Base-by-base conservation (phyloP, 2,888 invertebrate species). In the Drosophila dives region DNA sequence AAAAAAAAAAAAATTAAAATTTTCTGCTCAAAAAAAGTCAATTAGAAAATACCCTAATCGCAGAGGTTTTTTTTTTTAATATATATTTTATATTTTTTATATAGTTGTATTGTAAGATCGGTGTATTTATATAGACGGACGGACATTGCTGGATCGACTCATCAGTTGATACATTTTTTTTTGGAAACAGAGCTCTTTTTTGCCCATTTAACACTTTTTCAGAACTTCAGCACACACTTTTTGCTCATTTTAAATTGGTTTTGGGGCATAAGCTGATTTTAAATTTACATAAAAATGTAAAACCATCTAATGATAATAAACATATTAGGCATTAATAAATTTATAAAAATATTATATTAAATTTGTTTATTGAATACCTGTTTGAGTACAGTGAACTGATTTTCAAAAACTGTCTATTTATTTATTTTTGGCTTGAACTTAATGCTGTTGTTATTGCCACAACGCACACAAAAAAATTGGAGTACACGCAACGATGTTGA, bases 381-480 rank as follows among this genome's bases (percentile, higher is more conserved):
- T 5, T 26, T 48, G 23, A 32, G 20, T 40, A 40, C 10, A 20
- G 56, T 29, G 36, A 38, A 26, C 3, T 33, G 33, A 60, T 10
- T 60, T 51, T 45, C 15, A 36, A 53, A 61, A 34, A 45, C 11
- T 32, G 45, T 48, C 53, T 23, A 12, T 32, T 38, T 32, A 15
- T 48, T 17, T 20, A 29, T 0, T 12, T 34, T 26, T 23, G 12
- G 12, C 12, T 51, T 32, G 32, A 20, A 15, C 15, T 53, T 26
- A 29, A 40, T 38, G 38, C 36, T 23, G 17, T 4, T 29, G 42
- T 23, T 17, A n/a, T 33, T 8, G 15, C 20, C 23, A 33, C 15
- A n/a, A 29, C n/a, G n/a, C 32, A 20, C 72, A 68, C 72, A 29
- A 65, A 48, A 48, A 56, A 26, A 59, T 23, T 7, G 7, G 15